Evolutionary conservation across 2,113 vertebrate genomes (phyloP).

Genomic region (Dicrurus megarhynchus): DNA sequence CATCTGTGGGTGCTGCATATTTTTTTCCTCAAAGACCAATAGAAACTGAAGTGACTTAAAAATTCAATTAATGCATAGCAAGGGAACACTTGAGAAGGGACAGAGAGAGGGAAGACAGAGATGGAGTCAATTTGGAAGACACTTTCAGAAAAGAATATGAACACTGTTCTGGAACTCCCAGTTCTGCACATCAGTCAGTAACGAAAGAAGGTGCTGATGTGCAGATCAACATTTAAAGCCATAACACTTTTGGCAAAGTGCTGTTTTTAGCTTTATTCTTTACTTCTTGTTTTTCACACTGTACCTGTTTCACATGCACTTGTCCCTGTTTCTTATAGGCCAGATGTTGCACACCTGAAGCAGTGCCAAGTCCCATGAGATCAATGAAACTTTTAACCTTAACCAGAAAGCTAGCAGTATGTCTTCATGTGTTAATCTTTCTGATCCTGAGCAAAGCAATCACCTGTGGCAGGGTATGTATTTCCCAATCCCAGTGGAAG

Average conservation of each 20-base stretch:
- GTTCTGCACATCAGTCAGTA: not conserved
- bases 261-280: not conserved
- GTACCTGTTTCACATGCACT: not conserved
- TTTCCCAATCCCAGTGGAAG: not conserved
- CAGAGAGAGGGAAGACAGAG: not conserved
- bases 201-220: not conserved
- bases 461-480: not conserved
- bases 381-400: not conserved
- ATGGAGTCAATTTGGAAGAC: not conserved
- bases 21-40: not conserved
- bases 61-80: not conserved
- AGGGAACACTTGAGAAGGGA: not conserved
- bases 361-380: not conserved
- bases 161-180: not conserved
- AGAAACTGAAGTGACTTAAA: slow-evolving; percentile 26
- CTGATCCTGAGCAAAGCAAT: not conserved
- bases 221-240: not conserved
- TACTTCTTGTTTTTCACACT: not conserved
- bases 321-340: not conserved
- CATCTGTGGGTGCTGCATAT: not conserved
- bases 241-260: not conserved
- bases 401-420: not conserved
- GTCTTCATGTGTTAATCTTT: not conserved
- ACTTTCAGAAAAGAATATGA: not conserved
- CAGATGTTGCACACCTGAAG: not conserved